phyloP scores from a whole-genome alignment of 2,113 vertebrate species.

The Daubentonia madagascariensis region DNA sequence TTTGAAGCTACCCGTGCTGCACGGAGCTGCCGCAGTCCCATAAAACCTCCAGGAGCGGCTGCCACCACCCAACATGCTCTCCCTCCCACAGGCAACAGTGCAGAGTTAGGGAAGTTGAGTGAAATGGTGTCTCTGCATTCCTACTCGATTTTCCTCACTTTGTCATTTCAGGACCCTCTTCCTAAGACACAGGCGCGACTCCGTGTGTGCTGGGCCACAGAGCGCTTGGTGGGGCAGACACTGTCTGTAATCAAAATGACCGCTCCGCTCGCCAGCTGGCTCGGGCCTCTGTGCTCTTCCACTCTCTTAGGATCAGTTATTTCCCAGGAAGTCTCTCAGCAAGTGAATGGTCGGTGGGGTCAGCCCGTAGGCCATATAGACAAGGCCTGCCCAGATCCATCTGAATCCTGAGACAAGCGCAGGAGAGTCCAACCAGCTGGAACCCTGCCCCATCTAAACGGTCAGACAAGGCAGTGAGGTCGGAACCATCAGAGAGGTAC shows the following conservation, averaged over 20 bases:
- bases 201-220: background rate
- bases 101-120: too few relatives aligned
- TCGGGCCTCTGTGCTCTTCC: background rate
- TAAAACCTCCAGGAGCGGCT: too few relatives aligned
- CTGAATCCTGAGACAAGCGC: background rate
- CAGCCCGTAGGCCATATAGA: background rate
- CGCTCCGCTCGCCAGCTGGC: background rate
- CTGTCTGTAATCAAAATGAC: rapidly evolving
- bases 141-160: background rate
- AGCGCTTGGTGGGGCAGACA: background rate
- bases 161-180: background rate
- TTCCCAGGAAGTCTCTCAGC: background rate
- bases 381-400: rapidly evolving
- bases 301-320: background rate
- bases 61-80: background rate
- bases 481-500: background rate
- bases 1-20: background rate
- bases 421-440: rapidly evolving
- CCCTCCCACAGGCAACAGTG: rapidly evolving
- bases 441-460: background rate
- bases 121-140: background rate
- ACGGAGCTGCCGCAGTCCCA: background rate
- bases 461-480: background rate
- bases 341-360: rapidly evolving
- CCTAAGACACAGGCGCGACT: background rate